Evolutionary conservation across 1,140 invertebrate genomes (phyloP), one percentile per base, ranked within the genome.

Genomic region (Heliconius congener): DNA sequence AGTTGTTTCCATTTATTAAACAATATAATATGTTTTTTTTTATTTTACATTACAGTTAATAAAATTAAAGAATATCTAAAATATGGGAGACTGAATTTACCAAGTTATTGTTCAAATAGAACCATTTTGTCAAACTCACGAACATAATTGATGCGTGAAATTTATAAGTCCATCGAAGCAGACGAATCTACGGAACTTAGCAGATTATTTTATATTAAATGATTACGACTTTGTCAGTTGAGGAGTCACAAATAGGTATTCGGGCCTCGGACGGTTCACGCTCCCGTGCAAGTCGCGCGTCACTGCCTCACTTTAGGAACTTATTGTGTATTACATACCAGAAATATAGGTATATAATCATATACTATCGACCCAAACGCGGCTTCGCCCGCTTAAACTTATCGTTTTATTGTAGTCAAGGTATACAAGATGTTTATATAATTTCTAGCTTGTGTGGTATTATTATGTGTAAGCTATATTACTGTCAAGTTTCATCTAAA

Each of bases 131-230:
- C 60, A 66, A 9, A 66, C 3, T 23, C 27, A 66, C 9, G 27
- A 66, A 66, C 27, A 66, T 27, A 66, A 66, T 30, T 16, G 60
- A 66, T 11, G 60, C 60, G 23, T 66, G 23, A 27, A 30, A 66
- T 66, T 30, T 30, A 66, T 30, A 66, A 66, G 13, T 66, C 23
- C 23, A 66, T 1, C 23, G 60, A 66, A 30, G 60, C 60, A 30
- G 11, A 30, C 1, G 13, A 66, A 66, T 66, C 60, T 66, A 30
- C 60, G 23, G 23, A 66, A 66, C 13, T 66, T 30, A 6, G 60
- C 11, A 66, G 60, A 66, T 66, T 30, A 66, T 66, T 66, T 66
- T 66, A 66, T 66, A 66, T 66, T 66, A 66, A 66, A 66, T 66
- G 9, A 66, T 66, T 66, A 30, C 55, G n/a, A 27, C 8, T 60